These are phyloP conservation scores for Coregonus ussuriensis DNA, from an alignment of 2,797 vertebrate genomes.

Conservation along the genomic window DNA sequence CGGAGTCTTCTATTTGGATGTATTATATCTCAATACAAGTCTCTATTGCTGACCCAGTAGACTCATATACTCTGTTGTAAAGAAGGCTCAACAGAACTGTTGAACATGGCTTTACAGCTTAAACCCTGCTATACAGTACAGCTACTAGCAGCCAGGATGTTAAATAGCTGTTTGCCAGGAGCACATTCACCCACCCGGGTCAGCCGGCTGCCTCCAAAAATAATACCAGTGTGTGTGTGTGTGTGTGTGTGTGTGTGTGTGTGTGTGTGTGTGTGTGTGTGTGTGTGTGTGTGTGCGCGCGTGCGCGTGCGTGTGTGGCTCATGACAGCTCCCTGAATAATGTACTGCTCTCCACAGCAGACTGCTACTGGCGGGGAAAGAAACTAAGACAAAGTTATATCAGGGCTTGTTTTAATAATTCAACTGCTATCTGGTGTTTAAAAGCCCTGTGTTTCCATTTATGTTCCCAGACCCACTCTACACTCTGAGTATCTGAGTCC, in stretches of 20 bases:
- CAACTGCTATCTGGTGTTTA: conserved; percentile 23
- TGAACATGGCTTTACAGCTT: conserved; percentile 58
- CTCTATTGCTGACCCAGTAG: conserved; percentile 21
- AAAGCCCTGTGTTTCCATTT: neutral
- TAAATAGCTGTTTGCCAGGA: conserved; percentile 59
- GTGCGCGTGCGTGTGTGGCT: neutral
- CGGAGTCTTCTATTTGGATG: no score
- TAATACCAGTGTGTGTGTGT: conserved; percentile 44
- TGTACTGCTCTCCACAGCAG: conserved; percentile 23
- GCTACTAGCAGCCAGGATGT: conserved; percentile 45
- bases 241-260: no score
- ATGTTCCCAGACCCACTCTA: neutral
- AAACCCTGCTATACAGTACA: conserved; percentile 40
- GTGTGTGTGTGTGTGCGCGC: neutral
- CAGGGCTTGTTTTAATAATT: conserved; percentile 48
- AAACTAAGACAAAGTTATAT: conserved; percentile 40
- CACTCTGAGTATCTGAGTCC: neutral
- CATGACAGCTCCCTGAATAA: conserved; percentile 63
- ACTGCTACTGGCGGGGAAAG: conserved; percentile 11
- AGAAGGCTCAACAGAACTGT: conserved; percentile 54
- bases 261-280: no score
- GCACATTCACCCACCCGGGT: conserved; percentile 59
- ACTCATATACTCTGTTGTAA: conserved; percentile 40
- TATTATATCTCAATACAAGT: neutral
- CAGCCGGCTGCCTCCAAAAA: conserved; percentile 54